A percentile compares a stretch with the other conserved stretches of the same genome.
These are phyloP conservation scores for Theristicus caerulescens DNA, from an alignment of 2,113 vertebrate genomes.

Conservation along the genomic window DNA sequence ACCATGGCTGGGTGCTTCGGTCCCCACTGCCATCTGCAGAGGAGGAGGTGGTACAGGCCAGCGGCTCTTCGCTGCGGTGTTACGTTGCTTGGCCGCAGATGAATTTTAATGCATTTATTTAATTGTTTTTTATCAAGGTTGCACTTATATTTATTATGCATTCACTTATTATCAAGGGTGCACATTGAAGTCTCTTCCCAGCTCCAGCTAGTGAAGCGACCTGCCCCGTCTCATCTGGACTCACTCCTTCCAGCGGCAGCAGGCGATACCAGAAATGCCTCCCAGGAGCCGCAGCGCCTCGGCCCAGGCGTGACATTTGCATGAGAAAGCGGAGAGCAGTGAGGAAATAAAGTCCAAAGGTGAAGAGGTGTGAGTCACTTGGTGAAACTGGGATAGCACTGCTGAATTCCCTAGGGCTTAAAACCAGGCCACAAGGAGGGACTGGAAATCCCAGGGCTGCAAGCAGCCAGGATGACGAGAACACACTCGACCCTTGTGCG, in stretches of 20 bases:
- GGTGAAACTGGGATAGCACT: neutral
- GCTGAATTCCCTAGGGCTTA: neutral
- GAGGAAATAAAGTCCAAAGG: neutral
- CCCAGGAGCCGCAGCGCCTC: neutral
- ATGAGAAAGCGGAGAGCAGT: neutral
- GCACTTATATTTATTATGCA: neutral
- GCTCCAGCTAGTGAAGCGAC: neutral
- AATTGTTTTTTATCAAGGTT: neutral
- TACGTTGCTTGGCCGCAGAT: fast-evolving
- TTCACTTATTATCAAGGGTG: neutral
- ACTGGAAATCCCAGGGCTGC: neutral
- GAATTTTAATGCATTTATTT: neutral
- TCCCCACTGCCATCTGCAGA: fast-evolving
- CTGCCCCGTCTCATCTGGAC: neutral
- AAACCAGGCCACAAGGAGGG: neutral
- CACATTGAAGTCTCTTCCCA: neutral
- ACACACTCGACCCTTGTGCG: neutral
- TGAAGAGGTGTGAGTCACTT: neutral
- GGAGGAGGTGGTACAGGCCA: neutral
- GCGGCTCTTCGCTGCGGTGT: neutral
- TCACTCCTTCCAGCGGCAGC: neutral
- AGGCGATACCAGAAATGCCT: neutral
- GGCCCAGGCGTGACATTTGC: neutral
- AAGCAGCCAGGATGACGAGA: neutral
- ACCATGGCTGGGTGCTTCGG: fast-evolving